phyloP scores from a whole-genome alignment of 2,888 invertebrate genomes.

The Pachycephus smyrnensis region DNA sequence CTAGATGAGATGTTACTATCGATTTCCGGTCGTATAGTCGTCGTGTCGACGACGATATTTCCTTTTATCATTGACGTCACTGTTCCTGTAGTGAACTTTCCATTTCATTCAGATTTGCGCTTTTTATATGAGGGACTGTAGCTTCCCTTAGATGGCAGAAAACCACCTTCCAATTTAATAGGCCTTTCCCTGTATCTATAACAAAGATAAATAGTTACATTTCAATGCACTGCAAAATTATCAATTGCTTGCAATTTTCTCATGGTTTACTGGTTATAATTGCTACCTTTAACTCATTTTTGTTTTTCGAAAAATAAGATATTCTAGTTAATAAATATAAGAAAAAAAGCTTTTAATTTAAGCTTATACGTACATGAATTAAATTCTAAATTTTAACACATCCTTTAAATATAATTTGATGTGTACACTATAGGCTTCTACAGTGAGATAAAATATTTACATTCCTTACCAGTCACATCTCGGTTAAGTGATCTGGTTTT shows the following conservation, averaged over 20 bases:
- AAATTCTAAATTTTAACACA: neutral
- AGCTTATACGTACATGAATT: neutral
- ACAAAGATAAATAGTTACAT: slow-evolving; percentile 15
- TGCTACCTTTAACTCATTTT: neutral
- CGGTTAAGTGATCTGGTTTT: neutral
- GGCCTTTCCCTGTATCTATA: slow-evolving; percentile 61
- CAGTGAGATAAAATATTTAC: neutral
- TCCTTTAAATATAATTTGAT: neutral
- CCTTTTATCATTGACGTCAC: neutral
- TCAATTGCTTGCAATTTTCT: neutral
- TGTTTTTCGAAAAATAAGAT: neutral
- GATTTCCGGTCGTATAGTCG: neutral
- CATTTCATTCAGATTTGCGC: slow-evolving; percentile 46
- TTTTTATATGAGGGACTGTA: slow-evolving; percentile 54
- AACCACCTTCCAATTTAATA: slow-evolving; percentile 59
- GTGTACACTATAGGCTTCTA: neutral
- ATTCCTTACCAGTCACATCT: neutral
- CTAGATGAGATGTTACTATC: slow-evolving; percentile 49
- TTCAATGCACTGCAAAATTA: neutral
- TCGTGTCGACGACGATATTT: neutral
- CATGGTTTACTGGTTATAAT: neutral
- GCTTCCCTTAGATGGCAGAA: slow-evolving; percentile 61
- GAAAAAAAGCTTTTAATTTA: neutral
- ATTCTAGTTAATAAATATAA: neutral
- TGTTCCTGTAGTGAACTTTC: neutral